Percentiles rank a stretch among this genome's conserved stretches.
Evolutionary conservation across 2,888 invertebrate species (phyloP).

Genomic region (Euplagia quadripunctaria): DNA sequence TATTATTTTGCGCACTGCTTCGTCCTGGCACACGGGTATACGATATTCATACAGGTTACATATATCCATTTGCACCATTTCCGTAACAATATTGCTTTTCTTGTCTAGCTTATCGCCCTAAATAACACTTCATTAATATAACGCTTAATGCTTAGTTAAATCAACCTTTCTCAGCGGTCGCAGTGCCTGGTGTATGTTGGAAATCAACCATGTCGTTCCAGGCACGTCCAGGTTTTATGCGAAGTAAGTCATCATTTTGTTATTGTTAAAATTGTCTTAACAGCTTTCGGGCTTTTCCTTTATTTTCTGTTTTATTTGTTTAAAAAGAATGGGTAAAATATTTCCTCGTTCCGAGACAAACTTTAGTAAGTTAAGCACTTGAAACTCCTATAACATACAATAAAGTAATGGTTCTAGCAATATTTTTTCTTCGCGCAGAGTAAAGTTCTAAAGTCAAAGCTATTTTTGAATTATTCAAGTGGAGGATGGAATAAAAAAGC

Average conservation of each 20-base stretch:
- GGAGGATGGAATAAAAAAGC: too few relatives aligned
- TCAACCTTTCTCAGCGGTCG: constrained; percentile 22
- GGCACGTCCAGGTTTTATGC: background rate
- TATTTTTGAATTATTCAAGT: too few relatives aligned
- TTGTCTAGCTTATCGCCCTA: constrained; percentile 12
- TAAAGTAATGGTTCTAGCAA: too few relatives aligned
- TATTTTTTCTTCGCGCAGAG: too few relatives aligned
- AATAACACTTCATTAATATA: constrained; percentile 17
- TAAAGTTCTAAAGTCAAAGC: too few relatives aligned
- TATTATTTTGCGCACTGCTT: constrained; percentile 31
- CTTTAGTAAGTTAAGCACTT: background rate
- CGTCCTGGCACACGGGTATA: constrained; percentile 6
- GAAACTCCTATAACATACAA: background rate
- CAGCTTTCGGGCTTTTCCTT: background rate
- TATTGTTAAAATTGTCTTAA: background rate
- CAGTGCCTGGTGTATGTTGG: constrained; percentile 16
- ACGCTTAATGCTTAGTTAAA: constrained; percentile 24
- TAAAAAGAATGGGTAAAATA: too few relatives aligned
- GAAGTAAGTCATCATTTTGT: constrained; percentile 19
- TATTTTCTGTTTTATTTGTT: background rate
- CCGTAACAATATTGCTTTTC: constrained; percentile 10
- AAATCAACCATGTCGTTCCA: background rate
- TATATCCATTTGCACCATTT: constrained; percentile 4
- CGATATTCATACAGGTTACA: background rate
- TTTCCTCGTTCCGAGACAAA: too few relatives aligned